Percentiles rank a stretch among this genome's conserved stretches.
phyloP scores from a whole-genome alignment of 2,797 vertebrate genomes.

The Xerus rutilus region DNA sequence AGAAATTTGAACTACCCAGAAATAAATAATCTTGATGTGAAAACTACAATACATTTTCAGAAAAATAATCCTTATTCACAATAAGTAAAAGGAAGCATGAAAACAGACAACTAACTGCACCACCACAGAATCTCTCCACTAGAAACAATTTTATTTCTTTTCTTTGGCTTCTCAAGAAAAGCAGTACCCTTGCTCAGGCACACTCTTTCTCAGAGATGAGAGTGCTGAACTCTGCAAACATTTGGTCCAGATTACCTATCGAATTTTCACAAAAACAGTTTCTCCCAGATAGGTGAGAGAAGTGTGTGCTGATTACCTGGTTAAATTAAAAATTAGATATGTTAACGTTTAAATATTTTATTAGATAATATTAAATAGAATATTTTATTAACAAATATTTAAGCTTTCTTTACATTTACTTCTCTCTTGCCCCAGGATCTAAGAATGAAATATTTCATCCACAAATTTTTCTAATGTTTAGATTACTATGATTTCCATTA shows the following conservation, averaged over 20 bases:
- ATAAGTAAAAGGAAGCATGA: neutral
- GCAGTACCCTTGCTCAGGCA: neutral
- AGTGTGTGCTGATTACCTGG: neutral
- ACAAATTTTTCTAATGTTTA: slow-evolving; percentile 51
- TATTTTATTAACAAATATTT: slow-evolving; percentile 59
- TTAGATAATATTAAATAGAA: neutral
- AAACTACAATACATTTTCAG: slow-evolving; percentile 13
- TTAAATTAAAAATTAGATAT: slow-evolving; percentile 25
- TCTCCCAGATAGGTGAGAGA: slow-evolving; percentile 7
- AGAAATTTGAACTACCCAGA: neutral
- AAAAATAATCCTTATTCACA: slow-evolving; percentile 9
- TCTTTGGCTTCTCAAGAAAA: slow-evolving; percentile 24
- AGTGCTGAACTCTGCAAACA: slow-evolving; percentile 16
- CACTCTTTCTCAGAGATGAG: neutral
- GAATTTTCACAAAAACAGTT: slow-evolving; percentile 28
- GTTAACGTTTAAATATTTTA: slow-evolving; percentile 53
- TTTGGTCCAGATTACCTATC: slow-evolving; percentile 19
- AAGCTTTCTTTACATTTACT: slow-evolving; percentile 48
- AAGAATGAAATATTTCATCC: slow-evolving; percentile 29
- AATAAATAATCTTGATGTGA: neutral
- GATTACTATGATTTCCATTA: slow-evolving; percentile 35
- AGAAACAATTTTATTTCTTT: slow-evolving; percentile 34
- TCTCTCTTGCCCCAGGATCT: neutral
- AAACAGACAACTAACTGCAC: neutral
- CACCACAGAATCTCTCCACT: neutral